Percentiles rank a stretch among this genome's conserved stretches.
These are phyloP conservation scores for Euwallacea similis DNA, from an alignment of 1,140 invertebrate genomes.

Conservation along the genomic window DNA sequence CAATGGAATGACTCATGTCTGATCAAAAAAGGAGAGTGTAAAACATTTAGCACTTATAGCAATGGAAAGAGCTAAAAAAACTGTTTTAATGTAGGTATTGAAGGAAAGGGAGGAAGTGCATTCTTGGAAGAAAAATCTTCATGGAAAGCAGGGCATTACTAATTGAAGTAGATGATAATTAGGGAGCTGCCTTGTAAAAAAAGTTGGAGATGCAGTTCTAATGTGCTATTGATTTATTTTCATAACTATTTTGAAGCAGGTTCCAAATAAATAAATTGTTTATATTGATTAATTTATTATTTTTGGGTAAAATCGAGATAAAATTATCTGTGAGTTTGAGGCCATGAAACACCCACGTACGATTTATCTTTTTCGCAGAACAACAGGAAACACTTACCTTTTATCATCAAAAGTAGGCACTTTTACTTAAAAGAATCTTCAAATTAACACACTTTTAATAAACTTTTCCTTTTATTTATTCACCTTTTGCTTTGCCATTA, in stretches of 20 bases:
- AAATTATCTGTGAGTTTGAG: constrained; percentile 20
- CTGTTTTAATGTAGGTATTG: too few relatives aligned
- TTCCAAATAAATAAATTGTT: constrained; percentile 21
- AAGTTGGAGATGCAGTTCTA: too few relatives aligned
- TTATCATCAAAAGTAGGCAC: constrained; percentile 10
- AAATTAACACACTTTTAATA: constrained; percentile 32
- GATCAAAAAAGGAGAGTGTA: constrained; percentile 26
- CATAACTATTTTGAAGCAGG: not conserved
- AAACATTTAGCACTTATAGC: not conserved
- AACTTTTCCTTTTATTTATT: constrained; percentile 37
- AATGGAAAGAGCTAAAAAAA: not conserved
- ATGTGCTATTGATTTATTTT: not conserved
- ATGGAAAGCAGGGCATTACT: not conserved
- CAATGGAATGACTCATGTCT: constrained; percentile 29
- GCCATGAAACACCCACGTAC: constrained; percentile 28
- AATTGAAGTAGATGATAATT: too few relatives aligned
- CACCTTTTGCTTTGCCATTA: constrained; percentile 38
- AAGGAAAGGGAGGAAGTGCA: not conserved
- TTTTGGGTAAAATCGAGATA: constrained; percentile 6
- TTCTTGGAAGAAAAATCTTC: not conserved
- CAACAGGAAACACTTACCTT: constrained; percentile 9
- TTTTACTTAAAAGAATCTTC: constrained; percentile 26
- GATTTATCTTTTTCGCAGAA: not conserved
- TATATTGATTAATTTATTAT: constrained; percentile 33
- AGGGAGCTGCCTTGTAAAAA: too few relatives aligned